A percentile compares a stretch with the other conserved stretches of the same genome.
phyloP scores from a whole-genome alignment of 2,797 vertebrate species.

The Gila robusta region DNA sequence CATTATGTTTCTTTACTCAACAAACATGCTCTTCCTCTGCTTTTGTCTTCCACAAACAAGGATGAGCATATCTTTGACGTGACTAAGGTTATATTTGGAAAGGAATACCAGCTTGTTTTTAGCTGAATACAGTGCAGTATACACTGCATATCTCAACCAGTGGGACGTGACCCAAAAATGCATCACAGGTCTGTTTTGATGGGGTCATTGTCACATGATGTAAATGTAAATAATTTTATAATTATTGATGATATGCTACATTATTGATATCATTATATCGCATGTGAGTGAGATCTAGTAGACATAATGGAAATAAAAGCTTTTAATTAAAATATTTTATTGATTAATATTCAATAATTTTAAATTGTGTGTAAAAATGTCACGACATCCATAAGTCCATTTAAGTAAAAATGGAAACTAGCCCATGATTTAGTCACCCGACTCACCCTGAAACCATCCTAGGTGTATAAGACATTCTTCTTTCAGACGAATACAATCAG shows the following conservation, averaged over 20 bases:
- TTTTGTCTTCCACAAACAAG: constrained; percentile 44
- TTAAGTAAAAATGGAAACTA: too few relatives aligned
- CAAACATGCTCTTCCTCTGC: constrained; percentile 31
- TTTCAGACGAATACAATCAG: too few relatives aligned
- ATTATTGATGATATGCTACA: too few relatives aligned
- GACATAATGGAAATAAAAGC: not conserved
- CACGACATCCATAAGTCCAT: not conserved
- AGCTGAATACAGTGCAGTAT: not conserved
- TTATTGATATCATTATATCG: not conserved
- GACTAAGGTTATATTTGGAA: constrained; percentile 3
- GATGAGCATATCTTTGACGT: constrained; percentile 30
- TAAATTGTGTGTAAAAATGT: not conserved
- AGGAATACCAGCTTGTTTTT: not conserved
- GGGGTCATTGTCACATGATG: not conserved
- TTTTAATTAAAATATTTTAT: not conserved
- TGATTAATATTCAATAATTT: not conserved
- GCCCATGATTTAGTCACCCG: too few relatives aligned
- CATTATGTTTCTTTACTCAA: constrained; percentile 47
- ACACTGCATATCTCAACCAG: not conserved
- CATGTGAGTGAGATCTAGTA: not conserved
- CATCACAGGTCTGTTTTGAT: not conserved
- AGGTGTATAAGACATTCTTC: too few relatives aligned
- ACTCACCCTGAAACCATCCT: too few relatives aligned
- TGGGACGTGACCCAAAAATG: not conserved
- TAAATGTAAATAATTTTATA: not conserved